phyloP scores from a whole-genome alignment of 2,888 invertebrate genomes.

The Drosophila phalerata region DNA sequence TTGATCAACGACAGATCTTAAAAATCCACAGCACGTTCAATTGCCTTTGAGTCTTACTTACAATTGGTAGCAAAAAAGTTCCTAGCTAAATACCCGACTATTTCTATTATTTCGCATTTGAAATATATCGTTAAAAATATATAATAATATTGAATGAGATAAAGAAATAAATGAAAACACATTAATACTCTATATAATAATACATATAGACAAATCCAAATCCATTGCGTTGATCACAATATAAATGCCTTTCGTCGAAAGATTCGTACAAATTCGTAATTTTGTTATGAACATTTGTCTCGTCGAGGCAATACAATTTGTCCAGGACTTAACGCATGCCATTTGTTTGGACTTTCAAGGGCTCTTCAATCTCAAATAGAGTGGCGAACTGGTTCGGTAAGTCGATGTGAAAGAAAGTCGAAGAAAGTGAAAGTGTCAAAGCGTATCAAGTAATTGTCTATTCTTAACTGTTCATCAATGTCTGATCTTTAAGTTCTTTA shows the following conservation, averaged over 20 bases:
- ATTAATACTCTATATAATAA: constrained; percentile 43
- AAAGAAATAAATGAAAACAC: constrained; percentile 8
- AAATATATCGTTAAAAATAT: constrained; percentile 41
- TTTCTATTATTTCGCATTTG: constrained; percentile 47
- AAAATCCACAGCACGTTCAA: constrained; percentile 54
- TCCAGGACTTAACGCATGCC: constrained; percentile 72
- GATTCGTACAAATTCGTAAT: constrained; percentile 69
- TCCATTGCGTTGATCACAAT: constrained; percentile 48
- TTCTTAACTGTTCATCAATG: constrained; percentile 18
- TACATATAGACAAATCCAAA: constrained; percentile 40
- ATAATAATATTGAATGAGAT: constrained; percentile 18
- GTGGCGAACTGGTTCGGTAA: constrained; percentile 52
- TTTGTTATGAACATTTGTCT: constrained; percentile 79
- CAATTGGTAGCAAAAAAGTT: constrained; percentile 66
- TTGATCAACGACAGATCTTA: constrained; percentile 12
- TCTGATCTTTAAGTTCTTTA: constrained; percentile 20
- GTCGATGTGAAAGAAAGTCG: constrained; percentile 22
- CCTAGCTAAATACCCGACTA: constrained; percentile 18
- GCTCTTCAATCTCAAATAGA: constrained; percentile 66
- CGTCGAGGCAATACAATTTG: constrained; percentile 72
- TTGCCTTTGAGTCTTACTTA: constrained; percentile 58
- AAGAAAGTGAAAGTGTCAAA: constrained; percentile 56
- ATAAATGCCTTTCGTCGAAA: constrained; percentile 74
- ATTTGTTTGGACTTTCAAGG: constrained; percentile 71
- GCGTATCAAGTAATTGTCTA: not conserved